These are phyloP conservation scores for Odontomachus brunneus DNA, from an alignment of 1,140 invertebrate species.

Conservation along the genomic window DNA sequence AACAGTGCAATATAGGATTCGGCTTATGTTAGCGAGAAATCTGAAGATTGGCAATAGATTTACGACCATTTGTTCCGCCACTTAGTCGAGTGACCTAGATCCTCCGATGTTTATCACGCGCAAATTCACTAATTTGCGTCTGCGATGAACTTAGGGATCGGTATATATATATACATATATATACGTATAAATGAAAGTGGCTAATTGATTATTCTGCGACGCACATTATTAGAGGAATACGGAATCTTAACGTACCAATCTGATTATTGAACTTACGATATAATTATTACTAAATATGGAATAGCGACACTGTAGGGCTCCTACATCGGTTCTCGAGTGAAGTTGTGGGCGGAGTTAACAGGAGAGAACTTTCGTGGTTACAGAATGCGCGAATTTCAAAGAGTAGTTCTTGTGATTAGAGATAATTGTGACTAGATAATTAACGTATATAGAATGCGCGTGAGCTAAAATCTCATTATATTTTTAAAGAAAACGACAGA, in stretches of 20 bases:
- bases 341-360: neutral
- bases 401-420: slow-evolving; percentile 24
- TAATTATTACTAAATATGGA: neutral
- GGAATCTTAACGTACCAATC: slow-evolving; percentile 44
- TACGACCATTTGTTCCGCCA: neutral
- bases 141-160: too few species aligned
- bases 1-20: slow-evolving; percentile 48
- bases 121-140: neutral
- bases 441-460: slow-evolving; percentile 47
- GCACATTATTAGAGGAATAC: slow-evolving; percentile 17
- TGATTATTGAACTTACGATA: slow-evolving; percentile 27
- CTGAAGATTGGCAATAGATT: slow-evolving; percentile 42
- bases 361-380: neutral
- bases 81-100: slow-evolving; percentile 7
- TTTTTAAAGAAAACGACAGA: slow-evolving; percentile 38
- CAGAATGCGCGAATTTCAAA: slow-evolving; percentile 43
- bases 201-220: slow-evolving; percentile 7
- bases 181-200: neutral
- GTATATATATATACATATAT: too few species aligned
- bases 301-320: neutral
- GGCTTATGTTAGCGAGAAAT: slow-evolving; percentile 18
- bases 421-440: slow-evolving; percentile 19
- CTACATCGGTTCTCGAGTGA: slow-evolving; percentile 1
- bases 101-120: slow-evolving; percentile 25
- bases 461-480: slow-evolving; percentile 62